Percentiles rank a stretch among this genome's conserved stretches.
Evolutionary conservation across 2,113 vertebrate genomes (phyloP).

Genomic region (Siphamia tubifer): DNA sequence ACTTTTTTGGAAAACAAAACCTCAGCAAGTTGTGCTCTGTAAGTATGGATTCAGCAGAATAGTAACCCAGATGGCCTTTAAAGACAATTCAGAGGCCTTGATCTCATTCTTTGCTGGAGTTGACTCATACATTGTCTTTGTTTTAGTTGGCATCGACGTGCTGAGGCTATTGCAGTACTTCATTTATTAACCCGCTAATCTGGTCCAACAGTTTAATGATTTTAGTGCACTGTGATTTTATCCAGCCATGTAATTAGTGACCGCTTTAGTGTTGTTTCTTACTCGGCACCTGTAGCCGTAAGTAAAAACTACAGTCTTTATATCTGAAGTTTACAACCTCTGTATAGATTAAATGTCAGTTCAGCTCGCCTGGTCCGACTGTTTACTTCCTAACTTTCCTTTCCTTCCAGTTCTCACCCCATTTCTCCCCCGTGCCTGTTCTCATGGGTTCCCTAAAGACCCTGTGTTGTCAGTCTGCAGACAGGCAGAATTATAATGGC

Average conservation of each 20-base stretch:
- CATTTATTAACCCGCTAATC: neutral
- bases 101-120: neutral
- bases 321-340: constrained; percentile 26
- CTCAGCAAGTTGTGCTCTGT: neutral
- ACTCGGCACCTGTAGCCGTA: constrained; percentile 10
- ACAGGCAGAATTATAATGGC: neutral
- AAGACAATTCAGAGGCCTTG: neutral
- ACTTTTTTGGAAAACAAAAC: neutral
- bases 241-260: neutral
- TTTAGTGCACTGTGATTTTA: neutral
- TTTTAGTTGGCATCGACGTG: neutral
- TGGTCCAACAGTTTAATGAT: neutral
- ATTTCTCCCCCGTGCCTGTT: neutral
- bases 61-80: constrained; percentile 21
- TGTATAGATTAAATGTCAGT: constrained; percentile 42
- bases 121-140: neutral
- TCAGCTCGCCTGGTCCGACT: neutral
- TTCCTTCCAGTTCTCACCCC: neutral
- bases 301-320: constrained; percentile 14
- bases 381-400: constrained; percentile 4
- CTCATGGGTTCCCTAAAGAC: neutral
- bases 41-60: constrained; percentile 3
- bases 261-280: neutral
- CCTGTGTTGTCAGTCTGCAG: neutral
- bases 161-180: neutral